Base-by-base conservation (phyloP, 1,140 invertebrate genomes). In the Panulirus ornatus region DNA sequence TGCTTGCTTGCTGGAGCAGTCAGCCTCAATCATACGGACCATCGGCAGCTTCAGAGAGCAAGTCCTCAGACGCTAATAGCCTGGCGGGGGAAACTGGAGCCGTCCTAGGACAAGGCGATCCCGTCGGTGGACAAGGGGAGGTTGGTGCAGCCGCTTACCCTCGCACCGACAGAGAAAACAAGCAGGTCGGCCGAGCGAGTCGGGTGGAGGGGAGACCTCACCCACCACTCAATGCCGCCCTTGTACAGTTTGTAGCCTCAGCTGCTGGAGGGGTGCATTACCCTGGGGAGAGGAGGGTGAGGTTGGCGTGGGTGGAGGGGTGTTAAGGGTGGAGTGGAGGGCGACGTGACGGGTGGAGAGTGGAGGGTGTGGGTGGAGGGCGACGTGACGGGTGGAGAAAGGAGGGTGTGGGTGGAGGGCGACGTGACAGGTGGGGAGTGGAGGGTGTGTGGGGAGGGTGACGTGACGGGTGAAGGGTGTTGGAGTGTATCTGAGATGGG, bases 21-120 rank as follows among this genome's bases (percentile, higher is more conserved):
- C 54, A 19, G 11, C 54, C n/a, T 58, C 54, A 19, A 58, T 58
- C 54, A 58, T 22, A 16, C n/a, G 16, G 16, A 58, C 1, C n/a
- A n/a, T 66, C 58, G 58, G 58, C 58, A 66, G 58, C 58, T 30
- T 66, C 58, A 66, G n/a, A 66, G 30, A 27, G 27, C 8, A 22
- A 66, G 58, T 30, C 58, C 27, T 66, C 58, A 66, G 58, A 66
- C n/a, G n/a, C 30, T 66, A 66, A 66, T 66, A 66, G 58, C n/a
- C 58, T 27, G 58, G n/a, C 58, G n/a, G n/a, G 11, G 58, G 58
- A 66, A 66, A 66, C 58, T 66, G 0, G 58, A 66, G 58, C 58
- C 58, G 5, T 30, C n/a, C n/a, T 1, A 66, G 58, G 58, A 66
- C 58, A 66, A 66, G 58, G 58, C 27, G 54, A 14, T 58, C 54